Conservation (phyloP, 53 echinoderm and acorn worm genomes). For the Mesocentrotus franciscanus region DNA sequence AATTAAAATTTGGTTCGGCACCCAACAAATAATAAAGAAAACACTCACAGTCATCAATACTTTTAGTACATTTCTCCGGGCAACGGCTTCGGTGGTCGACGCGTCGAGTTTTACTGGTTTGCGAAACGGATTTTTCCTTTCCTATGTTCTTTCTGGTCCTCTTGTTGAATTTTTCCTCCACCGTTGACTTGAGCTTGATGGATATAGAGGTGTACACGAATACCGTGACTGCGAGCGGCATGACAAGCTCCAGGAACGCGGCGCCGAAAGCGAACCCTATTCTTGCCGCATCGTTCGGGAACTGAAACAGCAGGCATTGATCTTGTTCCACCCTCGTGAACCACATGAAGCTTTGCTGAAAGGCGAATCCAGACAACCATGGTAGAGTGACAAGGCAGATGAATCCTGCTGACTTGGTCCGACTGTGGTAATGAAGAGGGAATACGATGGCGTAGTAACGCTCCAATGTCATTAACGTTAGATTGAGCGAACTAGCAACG, state of each 20-base stretch:
- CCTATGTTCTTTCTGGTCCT: neutral
- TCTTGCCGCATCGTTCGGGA: neutral
- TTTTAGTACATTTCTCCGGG: conserved; percentile 58
- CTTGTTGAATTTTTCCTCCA: neutral
- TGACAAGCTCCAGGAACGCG: neutral
- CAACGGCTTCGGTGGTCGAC: neutral
- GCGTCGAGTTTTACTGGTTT: neutral
- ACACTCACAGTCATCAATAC: conserved; percentile 27
- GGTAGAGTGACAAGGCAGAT: conserved; percentile 2
- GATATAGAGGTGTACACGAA: conserved; percentile 14
- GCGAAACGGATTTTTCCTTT: neutral
- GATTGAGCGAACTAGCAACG: conserved; percentile 51
- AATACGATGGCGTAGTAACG: conserved; percentile 54
- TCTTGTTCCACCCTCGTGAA: neutral
- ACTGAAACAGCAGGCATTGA: neutral
- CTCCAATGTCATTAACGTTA: conserved; percentile 38
- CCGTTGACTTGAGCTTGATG: neutral
- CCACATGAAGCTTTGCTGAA: conserved; percentile 5
- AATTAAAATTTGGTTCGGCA: conserved; percentile 24
- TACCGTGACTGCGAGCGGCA: conserved; percentile 19
- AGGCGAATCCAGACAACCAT: neutral
- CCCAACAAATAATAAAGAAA: conserved; percentile 63
- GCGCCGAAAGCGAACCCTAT: neutral
- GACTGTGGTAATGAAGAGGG: conserved; percentile 3
- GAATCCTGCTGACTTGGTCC: neutral